These are phyloP conservation scores for Actinemys pallida DNA, from an alignment of 2,113 vertebrate species.

Conservation along the genomic window DNA sequence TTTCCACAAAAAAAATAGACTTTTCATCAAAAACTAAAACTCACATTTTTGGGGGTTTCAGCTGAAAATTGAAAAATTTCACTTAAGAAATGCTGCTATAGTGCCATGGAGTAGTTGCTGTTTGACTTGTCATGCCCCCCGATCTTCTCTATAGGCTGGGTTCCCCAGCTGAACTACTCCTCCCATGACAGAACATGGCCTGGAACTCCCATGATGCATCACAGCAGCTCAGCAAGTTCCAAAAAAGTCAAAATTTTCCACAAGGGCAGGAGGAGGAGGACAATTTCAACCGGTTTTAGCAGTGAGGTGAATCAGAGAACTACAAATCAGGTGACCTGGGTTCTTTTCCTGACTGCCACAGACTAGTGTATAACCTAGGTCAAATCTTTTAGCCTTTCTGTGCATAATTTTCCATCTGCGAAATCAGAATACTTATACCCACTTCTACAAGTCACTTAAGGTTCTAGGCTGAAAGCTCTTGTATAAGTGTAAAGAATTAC, in stretches of 20 bases:
- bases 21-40: background rate
- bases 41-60: background rate
- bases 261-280: background rate
- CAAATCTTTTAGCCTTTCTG: background rate
- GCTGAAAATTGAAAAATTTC: background rate
- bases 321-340: background rate
- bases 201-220: background rate
- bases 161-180: background rate
- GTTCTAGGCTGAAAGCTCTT: background rate
- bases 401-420: background rate
- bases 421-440: background rate
- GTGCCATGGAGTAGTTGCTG: background rate
- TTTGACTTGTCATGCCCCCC: background rate
- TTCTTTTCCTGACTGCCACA: background rate
- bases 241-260: background rate
- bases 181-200: background rate
- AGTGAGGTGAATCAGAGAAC: background rate
- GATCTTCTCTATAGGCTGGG: background rate
- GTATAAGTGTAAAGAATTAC: background rate
- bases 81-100: background rate
- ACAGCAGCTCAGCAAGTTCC: background rate
- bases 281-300: background rate
- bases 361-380: background rate
- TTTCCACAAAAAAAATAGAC: background rate
- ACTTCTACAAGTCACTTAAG: background rate